Evolutionary conservation across 2,888 invertebrate species (phyloP), one percentile per base, ranked within the genome.

Genomic region (Limnephilus lunatus): DNA sequence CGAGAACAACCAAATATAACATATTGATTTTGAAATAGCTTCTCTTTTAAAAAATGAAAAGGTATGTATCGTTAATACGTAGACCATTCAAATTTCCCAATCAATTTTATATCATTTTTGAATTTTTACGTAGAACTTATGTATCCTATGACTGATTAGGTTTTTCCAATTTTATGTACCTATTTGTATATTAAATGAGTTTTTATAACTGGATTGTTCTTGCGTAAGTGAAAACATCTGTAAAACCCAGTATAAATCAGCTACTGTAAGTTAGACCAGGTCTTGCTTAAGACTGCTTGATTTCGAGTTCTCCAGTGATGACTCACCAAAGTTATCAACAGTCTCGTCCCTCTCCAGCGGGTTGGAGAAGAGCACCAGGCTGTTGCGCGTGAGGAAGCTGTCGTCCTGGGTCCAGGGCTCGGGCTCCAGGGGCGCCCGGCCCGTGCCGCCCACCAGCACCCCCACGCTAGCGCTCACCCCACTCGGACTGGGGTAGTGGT

Each of bases 271-370:
- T 68, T 68, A n/a, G 25, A 9, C 68, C 9, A 3, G 25, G 68
- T 9, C 68, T n/a, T 68, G 68, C n/a, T 25, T 68, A 25, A 68
- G 25, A 68, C 68, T 7, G 7, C 68, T 68, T 7, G 68, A 19
- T 68, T 68, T 19, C 25, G n/a, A 68, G 68, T 68, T 68, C 68
- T 25, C 68, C 25, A 7, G 53, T 68, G 53, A 44, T 39, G 39
- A 94, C 94, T 95, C 94, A 98, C 98, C 98, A 95, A 98, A 98
- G 94, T 98, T 98, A 94, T 98, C 98, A 44, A 98, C 96, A 94
- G 98, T 97, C 95, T 98, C 98, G 93, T 98, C 98, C 95, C 97
- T 97, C 95, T 98, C 98, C 91, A 98, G 95, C 91, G 97, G 97
- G 0, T 98, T 97, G 7, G 97, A 97, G 95, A 98, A 98, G 1